These are phyloP conservation scores for Bombus ignitus DNA, from an alignment of 1,140 invertebrate species.

Conservation along the genomic window DNA sequence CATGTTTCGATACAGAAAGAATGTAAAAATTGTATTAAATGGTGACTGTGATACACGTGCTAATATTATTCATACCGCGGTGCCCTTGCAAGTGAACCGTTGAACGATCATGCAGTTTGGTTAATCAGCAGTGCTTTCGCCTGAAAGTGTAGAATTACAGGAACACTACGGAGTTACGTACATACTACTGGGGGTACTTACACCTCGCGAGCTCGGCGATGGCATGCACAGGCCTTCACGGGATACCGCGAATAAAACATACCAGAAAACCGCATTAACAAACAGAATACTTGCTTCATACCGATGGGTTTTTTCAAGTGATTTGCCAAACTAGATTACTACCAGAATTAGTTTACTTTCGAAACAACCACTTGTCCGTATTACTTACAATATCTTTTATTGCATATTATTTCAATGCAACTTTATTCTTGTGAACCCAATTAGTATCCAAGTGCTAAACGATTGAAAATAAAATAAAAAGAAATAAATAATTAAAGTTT, in stretches of 20 bases:
- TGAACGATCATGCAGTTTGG: slow-evolving; percentile 52
- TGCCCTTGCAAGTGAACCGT: slow-evolving; percentile 34
- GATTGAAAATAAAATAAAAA: neutral
- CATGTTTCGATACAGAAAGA: neutral
- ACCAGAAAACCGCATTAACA: slow-evolving; percentile 72
- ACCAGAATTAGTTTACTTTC: neutral
- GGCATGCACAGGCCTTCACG: slow-evolving; percentile 90
- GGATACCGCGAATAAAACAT: slow-evolving; percentile 77
- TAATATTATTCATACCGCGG: slow-evolving; percentile 24
- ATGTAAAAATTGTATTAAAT: neutral
- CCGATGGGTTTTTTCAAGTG: slow-evolving; percentile 22
- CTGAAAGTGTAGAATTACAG: slow-evolving; percentile 37
- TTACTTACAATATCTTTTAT: neutral
- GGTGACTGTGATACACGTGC: slow-evolving; percentile 4
- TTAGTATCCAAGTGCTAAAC: neutral
- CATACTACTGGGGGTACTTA: slow-evolving; percentile 86
- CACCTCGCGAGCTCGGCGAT: slow-evolving; percentile 92
- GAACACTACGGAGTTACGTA: slow-evolving; percentile 42
- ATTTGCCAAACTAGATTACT: neutral
- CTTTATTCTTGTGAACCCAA: neutral
- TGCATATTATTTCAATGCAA: neutral
- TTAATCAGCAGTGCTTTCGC: slow-evolving; percentile 53
- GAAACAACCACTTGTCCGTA: neutral
- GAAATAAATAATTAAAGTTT: neutral
- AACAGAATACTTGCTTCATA: slow-evolving; percentile 39